Evolutionary conservation across 2,113 vertebrate genomes (phyloP).

Genomic region (Orientallactaga bullata): DNA sequence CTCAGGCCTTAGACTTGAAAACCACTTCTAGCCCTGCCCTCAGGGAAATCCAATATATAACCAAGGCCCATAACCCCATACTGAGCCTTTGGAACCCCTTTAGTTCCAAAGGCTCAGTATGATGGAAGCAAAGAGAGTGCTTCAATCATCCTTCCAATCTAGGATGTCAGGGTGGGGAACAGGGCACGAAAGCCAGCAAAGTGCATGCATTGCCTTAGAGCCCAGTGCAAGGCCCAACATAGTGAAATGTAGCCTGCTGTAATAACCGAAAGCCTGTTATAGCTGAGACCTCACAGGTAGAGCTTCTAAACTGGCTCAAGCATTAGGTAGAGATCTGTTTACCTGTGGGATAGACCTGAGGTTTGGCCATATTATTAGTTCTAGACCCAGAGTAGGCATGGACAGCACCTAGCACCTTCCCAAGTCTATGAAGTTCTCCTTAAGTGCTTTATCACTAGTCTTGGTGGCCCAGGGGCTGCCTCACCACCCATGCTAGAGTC

Average conservation of each 20-base stretch:
- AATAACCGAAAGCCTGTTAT: not conserved
- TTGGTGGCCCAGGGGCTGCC: not conserved
- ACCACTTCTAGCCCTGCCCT: not conserved
- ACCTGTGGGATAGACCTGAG: not conserved
- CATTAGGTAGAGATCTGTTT: not conserved
- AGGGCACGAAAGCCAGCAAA: not conserved
- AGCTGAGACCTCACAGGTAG: not conserved
- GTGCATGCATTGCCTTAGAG: not conserved
- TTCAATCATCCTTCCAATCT: not conserved
- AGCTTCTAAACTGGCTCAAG: not conserved
- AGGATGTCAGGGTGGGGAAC: fast-evolving
- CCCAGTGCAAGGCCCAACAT: not conserved
- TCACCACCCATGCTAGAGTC: not conserved
- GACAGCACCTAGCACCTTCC: not conserved
- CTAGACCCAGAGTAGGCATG: not conserved
- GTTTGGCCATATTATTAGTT: not conserved
- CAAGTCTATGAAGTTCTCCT: not conserved
- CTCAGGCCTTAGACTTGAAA: not conserved
- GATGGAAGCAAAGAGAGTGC: too few relatives aligned
- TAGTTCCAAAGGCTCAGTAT: too few relatives aligned
- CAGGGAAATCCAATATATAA: not conserved
- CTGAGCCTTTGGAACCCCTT: too few relatives aligned
- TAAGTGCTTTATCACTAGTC: not conserved
- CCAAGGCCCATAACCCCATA: too few relatives aligned
- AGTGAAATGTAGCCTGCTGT: not conserved